phyloP scores from a whole-genome alignment of 2,113 vertebrate species.

The Hippocampus abdominalis region DNA sequence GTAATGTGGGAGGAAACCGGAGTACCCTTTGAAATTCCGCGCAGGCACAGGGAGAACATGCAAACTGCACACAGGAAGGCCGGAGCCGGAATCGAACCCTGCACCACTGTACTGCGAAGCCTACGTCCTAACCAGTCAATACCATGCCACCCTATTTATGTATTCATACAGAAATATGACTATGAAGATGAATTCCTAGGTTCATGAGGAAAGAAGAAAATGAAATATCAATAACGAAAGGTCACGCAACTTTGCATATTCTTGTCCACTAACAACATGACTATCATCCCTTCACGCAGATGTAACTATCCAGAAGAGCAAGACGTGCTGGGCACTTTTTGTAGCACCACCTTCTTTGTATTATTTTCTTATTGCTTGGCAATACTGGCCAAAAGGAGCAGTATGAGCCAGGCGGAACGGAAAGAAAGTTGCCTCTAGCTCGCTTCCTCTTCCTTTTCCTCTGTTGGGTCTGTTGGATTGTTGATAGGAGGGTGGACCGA shows the following conservation, averaged over 20 bases:
- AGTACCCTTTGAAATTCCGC: too few relatives aligned
- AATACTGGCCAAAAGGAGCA: conserved; percentile 16
- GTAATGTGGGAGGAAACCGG: too few relatives aligned
- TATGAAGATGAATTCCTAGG: too few relatives aligned
- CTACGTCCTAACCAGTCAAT: too few relatives aligned
- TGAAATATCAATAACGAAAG: too few relatives aligned
- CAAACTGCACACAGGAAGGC: too few relatives aligned
- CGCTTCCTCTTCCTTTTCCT: conserved; percentile 73
- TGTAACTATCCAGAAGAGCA: background rate
- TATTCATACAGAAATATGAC: too few relatives aligned
- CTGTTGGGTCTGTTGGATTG: conserved; percentile 36
- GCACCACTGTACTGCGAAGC: too few relatives aligned
- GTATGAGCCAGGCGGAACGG: conserved; percentile 48
- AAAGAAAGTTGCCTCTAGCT: conserved; percentile 58
- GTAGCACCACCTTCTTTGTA: conserved; percentile 1
- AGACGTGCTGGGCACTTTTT: conserved; percentile 13
- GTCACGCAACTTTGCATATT: background rate
- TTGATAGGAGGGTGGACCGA: conserved; percentile 27
- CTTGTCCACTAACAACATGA: background rate
- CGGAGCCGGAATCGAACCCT: too few relatives aligned
- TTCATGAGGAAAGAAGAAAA: too few relatives aligned
- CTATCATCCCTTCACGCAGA: background rate
- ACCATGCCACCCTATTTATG: too few relatives aligned
- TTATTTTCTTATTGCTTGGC: conserved; percentile 23
- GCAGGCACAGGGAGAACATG: too few relatives aligned